phyloP scores from a whole-genome alignment of 1,140 invertebrate species.

The Periplaneta americana region DNA sequence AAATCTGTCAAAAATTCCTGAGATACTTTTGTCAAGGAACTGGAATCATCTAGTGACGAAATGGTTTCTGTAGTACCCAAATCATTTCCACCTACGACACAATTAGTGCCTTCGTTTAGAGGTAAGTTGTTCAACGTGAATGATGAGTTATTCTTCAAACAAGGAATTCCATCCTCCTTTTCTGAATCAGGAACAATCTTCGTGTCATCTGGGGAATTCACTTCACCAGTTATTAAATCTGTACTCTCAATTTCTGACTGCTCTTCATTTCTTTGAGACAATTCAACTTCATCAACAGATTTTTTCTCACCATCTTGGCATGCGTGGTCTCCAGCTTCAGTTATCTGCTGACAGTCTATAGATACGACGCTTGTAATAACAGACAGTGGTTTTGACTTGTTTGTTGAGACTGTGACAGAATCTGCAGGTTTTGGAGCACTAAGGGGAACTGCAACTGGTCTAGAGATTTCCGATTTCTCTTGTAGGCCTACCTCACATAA shows the following conservation, averaged over 20 bases:
- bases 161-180: not conserved
- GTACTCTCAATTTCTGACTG: not conserved
- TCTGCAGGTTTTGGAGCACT: too few species aligned
- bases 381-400: not conserved
- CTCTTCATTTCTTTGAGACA: not conserved
- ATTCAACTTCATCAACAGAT: not conserved
- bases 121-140: not conserved
- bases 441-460: not conserved
- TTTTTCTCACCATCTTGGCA: not conserved
- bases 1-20: not conserved
- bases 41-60: not conserved
- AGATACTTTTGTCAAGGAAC: not conserved
- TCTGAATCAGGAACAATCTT: not conserved
- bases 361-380: not conserved
- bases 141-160: not conserved
- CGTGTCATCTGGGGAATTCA: not conserved
- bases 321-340: not conserved
- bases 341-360: not conserved
- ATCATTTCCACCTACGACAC: not conserved
- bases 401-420: not conserved
- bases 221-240: not conserved
- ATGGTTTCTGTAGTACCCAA: not conserved
- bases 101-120: not conserved
- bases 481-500: too few species aligned
- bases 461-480: too few species aligned